Conservation (phyloP, 2,113 vertebrate genomes). For the Syngnathus typhle region DNA sequence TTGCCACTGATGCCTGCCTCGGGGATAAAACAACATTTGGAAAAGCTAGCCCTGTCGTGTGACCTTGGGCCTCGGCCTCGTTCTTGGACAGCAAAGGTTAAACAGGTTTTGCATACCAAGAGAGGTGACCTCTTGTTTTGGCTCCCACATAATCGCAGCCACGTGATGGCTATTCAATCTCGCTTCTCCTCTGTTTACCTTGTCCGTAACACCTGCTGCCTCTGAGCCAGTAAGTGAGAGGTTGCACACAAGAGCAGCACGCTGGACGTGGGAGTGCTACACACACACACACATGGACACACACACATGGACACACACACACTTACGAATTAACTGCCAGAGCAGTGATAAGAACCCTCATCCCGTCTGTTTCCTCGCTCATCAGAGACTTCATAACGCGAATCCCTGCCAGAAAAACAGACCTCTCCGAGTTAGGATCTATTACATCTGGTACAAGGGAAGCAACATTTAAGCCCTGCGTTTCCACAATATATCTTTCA, state of each 20-base stretch:
- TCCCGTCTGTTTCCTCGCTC: constrained; percentile 28
- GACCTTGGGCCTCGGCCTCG: constrained; percentile 51
- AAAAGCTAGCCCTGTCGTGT: constrained; percentile 33
- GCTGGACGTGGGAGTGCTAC: constrained; percentile 38
- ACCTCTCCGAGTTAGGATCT: constrained; percentile 28
- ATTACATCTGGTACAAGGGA: constrained; percentile 32
- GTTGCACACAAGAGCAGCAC: constrained; percentile 32
- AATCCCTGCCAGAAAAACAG: constrained; percentile 26
- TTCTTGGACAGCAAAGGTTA: constrained; percentile 30
- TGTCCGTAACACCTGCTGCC: constrained; percentile 56
- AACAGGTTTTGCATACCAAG: constrained; percentile 60
- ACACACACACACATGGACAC: not conserved
- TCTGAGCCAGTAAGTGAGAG: constrained; percentile 62
- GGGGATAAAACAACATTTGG: constrained; percentile 43
- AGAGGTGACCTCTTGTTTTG: constrained; percentile 40
- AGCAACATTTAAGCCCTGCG: constrained; percentile 9
- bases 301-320: not conserved
- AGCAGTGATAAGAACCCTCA: constrained; percentile 40
- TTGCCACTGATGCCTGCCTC: constrained; percentile 43
- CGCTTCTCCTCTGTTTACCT: constrained; percentile 51
- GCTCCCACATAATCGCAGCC: constrained; percentile 44
- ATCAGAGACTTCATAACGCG: constrained; percentile 17
- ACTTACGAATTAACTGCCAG: constrained; percentile 47
- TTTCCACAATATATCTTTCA: constrained; percentile 40
- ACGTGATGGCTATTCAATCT: constrained; percentile 25